Evolutionary conservation across 2,113 vertebrate species (phyloP).

Genomic region (Marcusenius ussheri): DNA sequence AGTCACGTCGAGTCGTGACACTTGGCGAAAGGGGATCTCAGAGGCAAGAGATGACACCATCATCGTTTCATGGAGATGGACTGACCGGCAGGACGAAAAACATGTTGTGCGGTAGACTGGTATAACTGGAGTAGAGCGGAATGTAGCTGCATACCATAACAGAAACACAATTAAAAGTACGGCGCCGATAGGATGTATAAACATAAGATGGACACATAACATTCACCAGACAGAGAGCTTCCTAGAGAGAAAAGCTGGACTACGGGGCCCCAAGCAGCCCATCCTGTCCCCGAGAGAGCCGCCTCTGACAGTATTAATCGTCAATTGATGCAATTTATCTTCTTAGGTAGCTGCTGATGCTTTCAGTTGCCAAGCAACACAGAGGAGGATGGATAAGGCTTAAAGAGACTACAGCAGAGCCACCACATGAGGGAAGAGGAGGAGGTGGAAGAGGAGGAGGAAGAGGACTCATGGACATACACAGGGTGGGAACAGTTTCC

Average conservation of each 20-base stretch:
- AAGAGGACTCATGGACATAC: neutral
- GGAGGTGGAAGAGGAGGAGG: neutral
- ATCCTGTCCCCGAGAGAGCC: neutral
- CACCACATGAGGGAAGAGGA: neutral
- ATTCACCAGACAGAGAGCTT: neutral
- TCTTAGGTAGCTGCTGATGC: constrained; percentile 54
- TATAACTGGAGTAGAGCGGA: neutral
- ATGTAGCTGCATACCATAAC: neutral
- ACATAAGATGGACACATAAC: neutral
- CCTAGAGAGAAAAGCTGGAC: neutral
- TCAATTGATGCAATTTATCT: constrained; percentile 61
- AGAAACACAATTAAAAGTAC: neutral
- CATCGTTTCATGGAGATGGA: neutral
- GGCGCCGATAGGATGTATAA: too few relatives aligned
- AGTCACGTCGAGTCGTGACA: neutral
- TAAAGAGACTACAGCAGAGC: constrained; percentile 44
- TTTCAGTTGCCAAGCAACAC: constrained; percentile 64
- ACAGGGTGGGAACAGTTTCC: neutral
- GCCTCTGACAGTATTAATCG: constrained; percentile 49
- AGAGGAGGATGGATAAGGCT: constrained; percentile 40
- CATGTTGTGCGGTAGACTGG: neutral
- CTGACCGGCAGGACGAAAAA: neutral
- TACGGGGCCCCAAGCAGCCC: neutral
- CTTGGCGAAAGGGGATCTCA: neutral
- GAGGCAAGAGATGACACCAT: neutral